Percentiles rank a stretch among this genome's conserved stretches.
These are phyloP conservation scores for Dryoscopus gambensis DNA, from an alignment of 2,113 vertebrate genomes.

Conservation along the genomic window DNA sequence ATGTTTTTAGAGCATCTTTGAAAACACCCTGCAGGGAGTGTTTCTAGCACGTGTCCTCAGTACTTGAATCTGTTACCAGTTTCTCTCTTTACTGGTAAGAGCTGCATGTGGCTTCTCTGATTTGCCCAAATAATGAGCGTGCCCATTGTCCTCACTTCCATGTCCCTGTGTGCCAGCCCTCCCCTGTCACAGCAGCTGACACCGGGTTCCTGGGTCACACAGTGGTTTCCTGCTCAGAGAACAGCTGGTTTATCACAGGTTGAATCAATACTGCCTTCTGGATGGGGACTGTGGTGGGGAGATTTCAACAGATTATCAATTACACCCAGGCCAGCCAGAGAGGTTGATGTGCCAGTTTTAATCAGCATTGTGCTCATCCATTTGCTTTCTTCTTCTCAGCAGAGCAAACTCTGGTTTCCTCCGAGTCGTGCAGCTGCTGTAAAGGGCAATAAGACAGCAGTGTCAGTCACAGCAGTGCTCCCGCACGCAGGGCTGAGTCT, in stretches of 20 bases:
- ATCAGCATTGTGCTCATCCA: not conserved
- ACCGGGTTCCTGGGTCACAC: not conserved
- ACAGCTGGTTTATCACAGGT: not conserved
- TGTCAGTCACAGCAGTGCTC: not conserved
- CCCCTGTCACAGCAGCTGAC: not conserved
- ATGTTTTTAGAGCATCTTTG: not conserved
- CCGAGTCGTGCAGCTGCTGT: not conserved
- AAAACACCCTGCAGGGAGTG: not conserved
- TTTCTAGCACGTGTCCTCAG: not conserved
- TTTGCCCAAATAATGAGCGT: not conserved
- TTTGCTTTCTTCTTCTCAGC: not conserved
- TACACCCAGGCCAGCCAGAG: not conserved
- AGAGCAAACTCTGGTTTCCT: not conserved
- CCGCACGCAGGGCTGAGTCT: not conserved
- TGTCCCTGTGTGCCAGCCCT: not conserved
- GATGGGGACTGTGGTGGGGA: not conserved
- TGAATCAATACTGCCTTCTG: not conserved
- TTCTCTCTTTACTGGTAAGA: not conserved
- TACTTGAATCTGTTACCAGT: not conserved
- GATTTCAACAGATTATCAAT: not conserved
- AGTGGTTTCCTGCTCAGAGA: not conserved
- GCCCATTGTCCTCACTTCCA: not conserved
- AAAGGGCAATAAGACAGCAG: not conserved
- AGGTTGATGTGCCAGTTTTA: not conserved
- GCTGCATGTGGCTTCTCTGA: not conserved